A percentile compares a stretch with the other conserved stretches of the same genome.
These are phyloP conservation scores for Redunca redunca DNA, from an alignment of 2,113 vertebrate species.

Conservation along the genomic window DNA sequence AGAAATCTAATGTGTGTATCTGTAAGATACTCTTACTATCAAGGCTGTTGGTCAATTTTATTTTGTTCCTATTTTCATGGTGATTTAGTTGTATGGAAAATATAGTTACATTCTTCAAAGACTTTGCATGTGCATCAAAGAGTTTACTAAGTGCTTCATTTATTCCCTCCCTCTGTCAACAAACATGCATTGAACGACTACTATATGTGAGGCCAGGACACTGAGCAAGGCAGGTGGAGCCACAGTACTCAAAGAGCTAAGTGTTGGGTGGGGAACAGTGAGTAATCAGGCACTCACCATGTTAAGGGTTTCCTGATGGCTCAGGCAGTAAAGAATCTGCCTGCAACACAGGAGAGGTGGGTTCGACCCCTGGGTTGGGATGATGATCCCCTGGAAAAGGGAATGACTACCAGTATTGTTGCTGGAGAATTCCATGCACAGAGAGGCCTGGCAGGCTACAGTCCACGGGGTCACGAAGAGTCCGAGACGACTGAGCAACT, in stretches of 20 bases:
- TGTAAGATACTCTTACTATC: not conserved
- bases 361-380: not conserved
- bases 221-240: not conserved
- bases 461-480: not conserved
- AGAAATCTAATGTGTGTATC: not conserved
- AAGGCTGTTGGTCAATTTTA: not conserved
- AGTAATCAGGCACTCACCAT: not conserved
- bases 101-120: not conserved
- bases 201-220: not conserved
- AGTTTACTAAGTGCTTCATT: not conserved
- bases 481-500: fast-evolving
- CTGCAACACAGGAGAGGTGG: not conserved
- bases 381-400: not conserved
- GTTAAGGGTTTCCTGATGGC: not conserved
- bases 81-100: not conserved
- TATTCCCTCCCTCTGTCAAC: not conserved
- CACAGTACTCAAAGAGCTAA: not conserved
- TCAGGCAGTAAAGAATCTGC: not conserved
- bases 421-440: not conserved
- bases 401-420: not conserved
- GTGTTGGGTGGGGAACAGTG: not conserved
- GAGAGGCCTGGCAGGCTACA: not conserved
- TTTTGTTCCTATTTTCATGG: not conserved
- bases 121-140: not conserved
- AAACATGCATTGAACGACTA: not conserved